Evolutionary conservation across 1,140 invertebrate species (phyloP).

Genomic region (Chelonus insularis): DNA sequence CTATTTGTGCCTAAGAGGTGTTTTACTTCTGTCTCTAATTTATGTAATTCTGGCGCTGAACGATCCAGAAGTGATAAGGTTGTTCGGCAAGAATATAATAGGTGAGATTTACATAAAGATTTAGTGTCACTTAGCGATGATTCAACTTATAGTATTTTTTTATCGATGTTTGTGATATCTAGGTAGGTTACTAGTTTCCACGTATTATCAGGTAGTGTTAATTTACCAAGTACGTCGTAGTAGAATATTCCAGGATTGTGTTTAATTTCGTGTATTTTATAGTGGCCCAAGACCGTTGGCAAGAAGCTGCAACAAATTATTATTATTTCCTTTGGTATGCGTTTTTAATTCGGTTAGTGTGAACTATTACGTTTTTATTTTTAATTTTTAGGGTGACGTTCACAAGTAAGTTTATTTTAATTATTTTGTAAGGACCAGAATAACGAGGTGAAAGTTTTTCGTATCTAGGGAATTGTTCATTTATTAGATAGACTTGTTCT

Average conservation of each 20-base stretch:
- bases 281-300: background rate
- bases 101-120: background rate
- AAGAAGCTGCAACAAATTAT: too few relatives aligned
- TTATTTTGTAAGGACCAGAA: constrained; percentile 4
- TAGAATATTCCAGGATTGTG: constrained; percentile 9
- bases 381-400: background rate
- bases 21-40: constrained; percentile 3
- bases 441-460: background rate
- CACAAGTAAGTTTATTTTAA: too few relatives aligned
- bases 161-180: background rate
- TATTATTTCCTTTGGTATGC: background rate
- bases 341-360: constrained; percentile 2
- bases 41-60: background rate
- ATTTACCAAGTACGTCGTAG: background rate
- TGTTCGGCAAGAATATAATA: background rate
- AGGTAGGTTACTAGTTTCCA: too few relatives aligned
- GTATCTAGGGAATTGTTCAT: constrained; percentile 2
- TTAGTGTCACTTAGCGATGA: constrained; percentile 8
- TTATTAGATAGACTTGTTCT: constrained; percentile 3
- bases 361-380: background rate
- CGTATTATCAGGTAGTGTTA: background rate
- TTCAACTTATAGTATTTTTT: constrained; percentile 1
- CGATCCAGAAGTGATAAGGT: background rate
- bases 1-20: background rate
- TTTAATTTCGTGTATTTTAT: background rate